These are phyloP conservation scores for Cercopithecus neglectus DNA, from an alignment of 2,797 vertebrate genomes.

Conservation along the genomic window DNA sequence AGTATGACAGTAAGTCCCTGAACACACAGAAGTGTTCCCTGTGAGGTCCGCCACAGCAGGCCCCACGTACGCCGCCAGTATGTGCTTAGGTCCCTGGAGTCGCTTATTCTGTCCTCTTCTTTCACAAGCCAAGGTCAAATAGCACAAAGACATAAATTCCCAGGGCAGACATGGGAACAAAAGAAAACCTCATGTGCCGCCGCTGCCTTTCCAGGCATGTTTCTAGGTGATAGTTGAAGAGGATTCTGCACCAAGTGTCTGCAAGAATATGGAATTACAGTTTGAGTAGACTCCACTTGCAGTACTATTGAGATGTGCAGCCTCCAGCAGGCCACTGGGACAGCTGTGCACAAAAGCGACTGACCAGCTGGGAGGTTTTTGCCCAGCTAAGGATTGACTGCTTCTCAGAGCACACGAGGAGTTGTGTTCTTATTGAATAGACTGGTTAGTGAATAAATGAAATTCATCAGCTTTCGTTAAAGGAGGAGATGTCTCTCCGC, in stretches of 20 bases:
- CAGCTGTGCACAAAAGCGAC: background rate
- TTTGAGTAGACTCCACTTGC: background rate
- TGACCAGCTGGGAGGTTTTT: background rate
- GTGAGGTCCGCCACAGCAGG: rapidly evolving
- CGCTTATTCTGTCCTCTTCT: background rate
- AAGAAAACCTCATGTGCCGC: background rate
- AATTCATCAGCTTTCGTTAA: background rate
- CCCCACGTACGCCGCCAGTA: rapidly evolving
- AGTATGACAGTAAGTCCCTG: slow-evolving; percentile 94
- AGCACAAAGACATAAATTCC: background rate
- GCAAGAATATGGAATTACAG: background rate
- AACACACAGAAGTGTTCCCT: rapidly evolving
- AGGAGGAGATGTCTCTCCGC: background rate
- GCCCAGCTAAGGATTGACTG: background rate
- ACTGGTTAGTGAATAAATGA: background rate
- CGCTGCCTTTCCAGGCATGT: rapidly evolving
- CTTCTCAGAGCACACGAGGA: background rate
- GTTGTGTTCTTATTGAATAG: background rate
- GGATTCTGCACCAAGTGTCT: rapidly evolving
- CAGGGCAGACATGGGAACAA: background rate
- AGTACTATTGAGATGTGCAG: too few species aligned
- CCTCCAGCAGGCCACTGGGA: background rate
- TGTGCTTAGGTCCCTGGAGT: background rate
- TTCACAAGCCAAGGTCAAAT: background rate
- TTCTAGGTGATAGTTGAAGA: background rate